Percentiles rank a stretch among this genome's conserved stretches.
Conservation (phyloP, 2,113 vertebrate species). For the Ailurus styani region DNA sequence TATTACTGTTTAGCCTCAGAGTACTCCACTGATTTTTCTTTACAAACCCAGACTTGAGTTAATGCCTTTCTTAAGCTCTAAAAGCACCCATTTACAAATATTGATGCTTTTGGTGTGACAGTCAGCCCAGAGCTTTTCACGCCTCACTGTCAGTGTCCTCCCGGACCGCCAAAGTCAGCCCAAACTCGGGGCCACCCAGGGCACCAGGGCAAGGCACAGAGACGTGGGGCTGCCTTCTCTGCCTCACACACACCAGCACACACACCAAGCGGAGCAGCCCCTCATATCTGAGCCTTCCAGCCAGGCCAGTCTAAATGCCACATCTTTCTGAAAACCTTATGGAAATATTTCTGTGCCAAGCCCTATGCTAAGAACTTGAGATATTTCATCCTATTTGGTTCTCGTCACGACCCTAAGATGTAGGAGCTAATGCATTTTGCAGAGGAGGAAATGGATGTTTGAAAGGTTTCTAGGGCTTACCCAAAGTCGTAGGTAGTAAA, state of each 20-base stretch:
- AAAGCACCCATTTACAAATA: slow-evolving; percentile 52
- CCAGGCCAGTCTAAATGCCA: background rate
- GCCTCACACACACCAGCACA: background rate
- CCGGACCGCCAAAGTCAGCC: background rate
- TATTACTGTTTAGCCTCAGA: background rate
- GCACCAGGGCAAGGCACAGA: background rate
- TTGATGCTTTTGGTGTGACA: background rate
- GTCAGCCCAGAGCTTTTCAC: slow-evolving; percentile 47
- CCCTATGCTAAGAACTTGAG: background rate
- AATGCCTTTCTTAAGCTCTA: background rate
- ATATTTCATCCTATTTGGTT: background rate
- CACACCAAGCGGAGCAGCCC: accelerated
- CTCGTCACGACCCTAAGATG: background rate
- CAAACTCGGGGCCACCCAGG: background rate
- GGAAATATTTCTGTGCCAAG: background rate
- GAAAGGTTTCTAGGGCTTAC: background rate
- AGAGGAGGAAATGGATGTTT: background rate
- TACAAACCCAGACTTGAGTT: background rate
- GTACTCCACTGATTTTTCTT: background rate
- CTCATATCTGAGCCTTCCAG: too few species aligned
- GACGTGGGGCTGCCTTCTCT: background rate
- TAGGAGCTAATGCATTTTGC: background rate
- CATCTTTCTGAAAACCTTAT: background rate
- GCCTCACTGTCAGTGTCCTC: background rate
- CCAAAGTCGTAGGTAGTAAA: background rate